Base-by-base conservation (phyloP, 2,797 vertebrate species). In the Lacerta bilineata region DNA sequence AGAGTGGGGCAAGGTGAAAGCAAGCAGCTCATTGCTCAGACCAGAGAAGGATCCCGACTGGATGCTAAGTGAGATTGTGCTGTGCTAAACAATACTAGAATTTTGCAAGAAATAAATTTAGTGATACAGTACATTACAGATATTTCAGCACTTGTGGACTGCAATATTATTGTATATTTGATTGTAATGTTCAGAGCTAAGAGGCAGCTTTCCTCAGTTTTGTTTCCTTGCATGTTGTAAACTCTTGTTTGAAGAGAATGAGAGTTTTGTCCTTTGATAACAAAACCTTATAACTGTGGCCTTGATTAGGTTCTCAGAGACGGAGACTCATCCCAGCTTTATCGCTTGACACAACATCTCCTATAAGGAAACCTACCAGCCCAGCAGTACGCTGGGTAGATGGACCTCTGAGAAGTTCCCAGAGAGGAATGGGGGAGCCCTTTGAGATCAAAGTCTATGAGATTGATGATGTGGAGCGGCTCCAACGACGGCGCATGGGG, bases 391-490 rank as follows among this genome's bases (percentile, higher is more conserved):
- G 98, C 95, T 98, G 98, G 98, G 97, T 97, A 86, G 98, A 99
- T 6, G 98, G 98, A 1, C 98, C 98, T 0, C 95, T 99, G 81
- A 95, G 98, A 68, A 98, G 97, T 17, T 96, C 96, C 94, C 97
- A 96, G 96, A 97, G 97, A 69, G 97, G 97, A 33, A 96, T 98
- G 86, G 97, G 97, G 3, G 99, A 99, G 55, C 97, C 98, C 83
- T 99, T 98, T 74, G 98, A 98, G 97, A 98, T 99, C 92, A 99
- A 98, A 93, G 98, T 99, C 81, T 99, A 99, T 85, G 98, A 99
- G 92, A 99, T 99, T 25, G 99, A 99, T 84, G 97, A 98, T 8
- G 97, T 98, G 92, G 97, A 98, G 92, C 97, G 97, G 90, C 98
- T 98, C 85, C 98, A 99, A 95, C 97, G 98, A 91, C 97, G 98